phyloP scores from a whole-genome alignment of 2,113 vertebrate genomes.

The Glareola pratincola region DNA sequence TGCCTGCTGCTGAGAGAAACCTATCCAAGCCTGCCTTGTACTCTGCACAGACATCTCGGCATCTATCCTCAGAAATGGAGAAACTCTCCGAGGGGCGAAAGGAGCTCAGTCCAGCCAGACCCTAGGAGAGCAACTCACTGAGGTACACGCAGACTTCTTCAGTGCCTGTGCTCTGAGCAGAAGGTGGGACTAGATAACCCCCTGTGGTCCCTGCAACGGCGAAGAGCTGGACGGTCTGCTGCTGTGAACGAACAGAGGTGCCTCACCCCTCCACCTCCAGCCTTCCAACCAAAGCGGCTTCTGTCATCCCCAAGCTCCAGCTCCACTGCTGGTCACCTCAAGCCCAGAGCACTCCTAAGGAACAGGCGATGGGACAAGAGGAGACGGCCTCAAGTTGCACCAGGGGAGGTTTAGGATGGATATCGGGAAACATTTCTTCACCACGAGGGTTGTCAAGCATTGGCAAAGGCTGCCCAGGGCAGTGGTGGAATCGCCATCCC shows the following conservation, averaged over 20 bases:
- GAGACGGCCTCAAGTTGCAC: too few relatives aligned
- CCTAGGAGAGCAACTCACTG: neutral
- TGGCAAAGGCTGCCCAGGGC: too few relatives aligned
- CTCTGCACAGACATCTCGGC: neutral
- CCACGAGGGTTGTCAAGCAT: too few relatives aligned
- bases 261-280: neutral
- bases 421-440: too few relatives aligned
- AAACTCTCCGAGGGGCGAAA: rapidly evolving
- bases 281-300: neutral
- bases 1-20: neutral
- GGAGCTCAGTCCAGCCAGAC: neutral
- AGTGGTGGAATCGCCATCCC: too few relatives aligned
- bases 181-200: neutral
- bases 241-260: neutral
- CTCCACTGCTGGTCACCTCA: neutral
- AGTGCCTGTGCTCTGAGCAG: neutral
- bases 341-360: neutral
- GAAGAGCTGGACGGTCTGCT: neutral
- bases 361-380: too few relatives aligned
- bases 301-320: neutral
- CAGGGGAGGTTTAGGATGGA: too few relatives aligned
- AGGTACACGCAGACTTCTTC: neutral
- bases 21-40: neutral
- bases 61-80: neutral
- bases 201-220: neutral